phyloP scores from a whole-genome alignment of 2,888 invertebrate genomes.

The Trichogramma evanescens region DNA sequence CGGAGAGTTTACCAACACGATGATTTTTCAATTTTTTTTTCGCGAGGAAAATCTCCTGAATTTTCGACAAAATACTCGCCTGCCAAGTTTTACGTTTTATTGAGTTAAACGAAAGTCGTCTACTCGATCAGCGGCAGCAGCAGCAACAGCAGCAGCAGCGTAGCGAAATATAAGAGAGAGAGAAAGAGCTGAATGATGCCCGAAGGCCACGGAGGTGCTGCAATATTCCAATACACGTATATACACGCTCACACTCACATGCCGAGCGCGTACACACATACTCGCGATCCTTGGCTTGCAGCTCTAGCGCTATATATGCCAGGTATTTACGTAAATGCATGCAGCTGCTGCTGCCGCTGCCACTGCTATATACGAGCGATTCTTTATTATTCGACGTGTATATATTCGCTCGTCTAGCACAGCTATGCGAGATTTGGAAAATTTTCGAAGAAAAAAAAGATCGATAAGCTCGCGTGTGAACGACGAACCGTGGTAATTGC shows the following conservation, averaged over 20 bases:
- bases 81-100: no score
- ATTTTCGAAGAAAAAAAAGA: no score
- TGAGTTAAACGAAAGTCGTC: no score
- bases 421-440: no score
- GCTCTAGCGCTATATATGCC: neutral
- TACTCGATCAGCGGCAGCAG: no score
- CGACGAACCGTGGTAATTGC: neutral
- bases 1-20: no score
- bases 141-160: slow-evolving; percentile 13
- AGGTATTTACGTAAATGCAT: neutral
- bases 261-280: neutral
- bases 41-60: no score
- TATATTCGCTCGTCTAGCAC: no score
- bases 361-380: neutral
- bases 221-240: slow-evolving; percentile 21
- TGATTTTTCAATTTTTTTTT: no score
- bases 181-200: slow-evolving; percentile 39
- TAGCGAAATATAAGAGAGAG: slow-evolving; percentile 39
- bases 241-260: slow-evolving; percentile 18
- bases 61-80: no score
- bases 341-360: slow-evolving; percentile 17
- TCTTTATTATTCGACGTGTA: neutral
- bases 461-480: no score
- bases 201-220: slow-evolving; percentile 41
- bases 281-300: neutral